Percentiles rank a stretch among this genome's conserved stretches.
phyloP scores from a whole-genome alignment of 2,797 vertebrate species.

The Tragopan temminckii region DNA sequence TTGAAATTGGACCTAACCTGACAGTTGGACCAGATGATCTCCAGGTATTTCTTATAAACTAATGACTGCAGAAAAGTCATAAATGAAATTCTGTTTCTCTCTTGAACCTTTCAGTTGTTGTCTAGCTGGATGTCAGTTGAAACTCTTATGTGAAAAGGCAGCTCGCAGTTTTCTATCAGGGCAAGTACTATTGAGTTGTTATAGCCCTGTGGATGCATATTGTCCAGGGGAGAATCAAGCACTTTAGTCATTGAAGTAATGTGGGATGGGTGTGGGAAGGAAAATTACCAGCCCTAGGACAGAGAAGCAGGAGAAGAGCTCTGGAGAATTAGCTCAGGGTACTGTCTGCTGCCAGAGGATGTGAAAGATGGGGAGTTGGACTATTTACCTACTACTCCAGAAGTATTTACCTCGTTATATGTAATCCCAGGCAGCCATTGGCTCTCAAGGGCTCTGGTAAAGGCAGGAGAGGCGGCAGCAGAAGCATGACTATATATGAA shows the following conservation, averaged over 20 bases:
- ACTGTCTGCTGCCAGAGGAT: slow-evolving; percentile 31
- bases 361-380: slow-evolving; percentile 26
- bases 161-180: neutral
- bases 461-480: neutral
- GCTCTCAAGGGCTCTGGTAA: neutral
- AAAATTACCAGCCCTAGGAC: neutral
- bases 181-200: neutral
- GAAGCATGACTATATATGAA: neutral
- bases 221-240: neutral
- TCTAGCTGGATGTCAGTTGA: neutral
- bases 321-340: slow-evolving; percentile 43
- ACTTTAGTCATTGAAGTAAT: neutral
- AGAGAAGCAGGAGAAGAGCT: slow-evolving; percentile 7
- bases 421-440: slow-evolving; percentile 8
- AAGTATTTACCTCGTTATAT: neutral
- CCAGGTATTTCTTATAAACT: slow-evolving; percentile 14
- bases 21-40: neutral
- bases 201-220: neutral
- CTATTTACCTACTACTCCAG: neutral
- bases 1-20: neutral
- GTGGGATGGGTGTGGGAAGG: neutral
- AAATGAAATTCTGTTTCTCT: neutral
- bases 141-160: neutral
- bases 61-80: neutral
- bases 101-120: neutral